These are phyloP conservation scores for Nannobrachium achirus DNA, from an alignment of 2,113 vertebrate genomes.

Conservation along the genomic window DNA sequence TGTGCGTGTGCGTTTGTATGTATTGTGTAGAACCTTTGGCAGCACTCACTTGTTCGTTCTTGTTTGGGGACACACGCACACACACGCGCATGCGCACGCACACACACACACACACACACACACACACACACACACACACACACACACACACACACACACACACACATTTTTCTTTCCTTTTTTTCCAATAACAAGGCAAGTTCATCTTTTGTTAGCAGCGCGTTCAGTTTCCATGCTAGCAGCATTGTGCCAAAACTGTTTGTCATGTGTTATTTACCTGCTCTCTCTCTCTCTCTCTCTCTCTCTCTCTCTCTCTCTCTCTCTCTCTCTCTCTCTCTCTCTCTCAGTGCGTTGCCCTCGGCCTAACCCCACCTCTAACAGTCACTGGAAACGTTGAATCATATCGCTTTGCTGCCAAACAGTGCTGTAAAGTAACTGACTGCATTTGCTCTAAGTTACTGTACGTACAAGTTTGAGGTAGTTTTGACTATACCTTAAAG, in stretches of 20 bases:
- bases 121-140: neutral
- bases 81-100: no score
- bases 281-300: neutral
- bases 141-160: constrained; percentile 5
- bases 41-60: constrained; percentile 7
- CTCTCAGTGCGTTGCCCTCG: neutral
- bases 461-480: no score
- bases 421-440: no score
- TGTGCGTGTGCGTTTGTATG: neutral
- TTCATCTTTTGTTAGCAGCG: neutral
- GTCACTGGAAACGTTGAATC: no score
- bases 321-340: neutral
- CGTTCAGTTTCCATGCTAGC: constrained; percentile 1
- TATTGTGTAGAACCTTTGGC: neutral
- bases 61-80: neutral
- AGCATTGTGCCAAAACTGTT: neutral
- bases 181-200: neutral
- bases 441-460: no score
- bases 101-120: neutral
- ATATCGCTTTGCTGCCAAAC: no score
- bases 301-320: neutral
- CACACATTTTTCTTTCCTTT: neutral
- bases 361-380: neutral
- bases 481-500: no score
- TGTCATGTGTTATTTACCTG: neutral